Conservation (phyloP, 2,888 invertebrate genomes). For the Eupsilia transversa region DNA sequence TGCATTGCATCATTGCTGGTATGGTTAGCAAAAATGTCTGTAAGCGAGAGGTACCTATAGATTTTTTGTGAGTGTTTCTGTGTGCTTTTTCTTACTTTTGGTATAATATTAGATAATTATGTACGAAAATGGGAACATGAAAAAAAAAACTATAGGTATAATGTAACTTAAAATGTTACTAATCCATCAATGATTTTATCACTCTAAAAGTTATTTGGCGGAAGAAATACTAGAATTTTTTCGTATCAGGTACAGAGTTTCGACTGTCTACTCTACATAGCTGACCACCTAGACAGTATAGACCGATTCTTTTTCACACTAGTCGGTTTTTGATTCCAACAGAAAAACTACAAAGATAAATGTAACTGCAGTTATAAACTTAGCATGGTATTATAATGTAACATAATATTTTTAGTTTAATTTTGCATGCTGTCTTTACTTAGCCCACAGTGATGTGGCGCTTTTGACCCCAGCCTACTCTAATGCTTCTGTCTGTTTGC, state of each 20-base stretch:
- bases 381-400: too few species aligned
- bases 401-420: background rate
- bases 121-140: background rate
- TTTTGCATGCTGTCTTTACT: conserved; percentile 73
- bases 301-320: background rate
- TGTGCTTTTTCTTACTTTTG: background rate
- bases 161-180: background rate
- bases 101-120: background rate
- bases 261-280: background rate
- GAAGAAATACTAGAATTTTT: background rate
- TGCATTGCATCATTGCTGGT: conserved; percentile 81
- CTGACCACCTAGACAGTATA: background rate
- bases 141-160: background rate
- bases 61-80: background rate
- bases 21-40: conserved; percentile 65
- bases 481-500: conserved; percentile 79
- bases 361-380: background rate
- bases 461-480: conserved; percentile 78
- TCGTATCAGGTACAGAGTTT: background rate
- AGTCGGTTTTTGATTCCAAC: background rate
- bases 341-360: background rate
- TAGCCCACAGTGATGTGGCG: conserved; percentile 77
- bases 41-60: background rate
- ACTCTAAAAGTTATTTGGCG: background rate
- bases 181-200: background rate